Evolutionary conservation across 2,888 invertebrate species (phyloP), one percentile per base, ranked within the genome.

Genomic region (Stomorhina lunata): DNA sequence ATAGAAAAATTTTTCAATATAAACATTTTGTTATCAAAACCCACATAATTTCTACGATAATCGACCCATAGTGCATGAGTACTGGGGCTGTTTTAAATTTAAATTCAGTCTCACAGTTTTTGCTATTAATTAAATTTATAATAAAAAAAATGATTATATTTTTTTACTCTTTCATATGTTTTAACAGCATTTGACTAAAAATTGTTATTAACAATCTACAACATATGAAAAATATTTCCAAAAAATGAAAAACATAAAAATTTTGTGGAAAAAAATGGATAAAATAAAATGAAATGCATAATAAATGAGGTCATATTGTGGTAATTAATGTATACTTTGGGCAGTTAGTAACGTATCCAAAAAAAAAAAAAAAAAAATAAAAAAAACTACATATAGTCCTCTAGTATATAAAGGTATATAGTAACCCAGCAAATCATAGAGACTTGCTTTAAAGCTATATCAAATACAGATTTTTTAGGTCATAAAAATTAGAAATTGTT

Each of bases 261-360:
- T 17, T 45, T 32, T 50, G 15, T 17, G 48, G 15, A 73, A 53
- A 73, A 15, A 25, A 40, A 50, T 40, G 59, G 29, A 50, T 9
- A 29, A 53, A 72, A 59, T 53, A 15, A 65, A 43, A 65, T 53
- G 50, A 76, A 75, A 76, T 76, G 80, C 71, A 76, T 68, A 76
- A 71, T 65, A 76, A 80, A 80, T 80, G 80, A 80, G 80, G 80
- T 76, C 71, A 80, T 40, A 37, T 71, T 65, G 71, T 76, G 76
- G 65, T 76, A 80, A 80, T 80, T 80, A 80, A 80, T 65, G 63
- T 45, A 29, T 34, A 55, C 53, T 43, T 25, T 65, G 37, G 53
- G 29, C 53, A 73, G 66, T 40, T 66, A 79, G 63, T 72, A 63
- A 66, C 55, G 65, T 78, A 78, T 48, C 57, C 45, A 55, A 1